phyloP scores from a whole-genome alignment of 1,140 invertebrate genomes.

The Dendrolimus kikuchii region DNA sequence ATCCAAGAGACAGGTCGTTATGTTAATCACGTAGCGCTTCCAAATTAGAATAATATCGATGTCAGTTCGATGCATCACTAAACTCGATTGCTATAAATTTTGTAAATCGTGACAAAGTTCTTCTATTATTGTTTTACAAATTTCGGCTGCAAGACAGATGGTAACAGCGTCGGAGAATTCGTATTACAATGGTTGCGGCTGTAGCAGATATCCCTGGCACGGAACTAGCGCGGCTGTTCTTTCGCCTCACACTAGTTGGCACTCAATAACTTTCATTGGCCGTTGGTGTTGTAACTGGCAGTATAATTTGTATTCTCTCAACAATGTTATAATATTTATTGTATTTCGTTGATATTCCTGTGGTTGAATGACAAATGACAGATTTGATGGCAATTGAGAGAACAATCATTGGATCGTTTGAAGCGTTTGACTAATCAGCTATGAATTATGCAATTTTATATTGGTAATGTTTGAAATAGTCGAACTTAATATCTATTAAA shows the following conservation, averaged over 20 bases:
- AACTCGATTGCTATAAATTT: background rate
- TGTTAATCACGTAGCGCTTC: too few relatives aligned
- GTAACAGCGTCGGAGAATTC: conserved; percentile 58
- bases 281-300: conserved; percentile 35
- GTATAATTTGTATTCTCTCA: conserved; percentile 44
- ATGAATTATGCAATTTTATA: background rate
- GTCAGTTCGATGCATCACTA: background rate
- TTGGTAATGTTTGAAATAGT: too few relatives aligned
- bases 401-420: conserved; percentile 5
- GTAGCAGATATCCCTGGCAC: conserved; percentile 50
- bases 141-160: conserved; percentile 53
- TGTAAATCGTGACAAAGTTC: conserved; percentile 1
- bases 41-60: background rate
- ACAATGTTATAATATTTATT: conserved; percentile 20
- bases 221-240: conserved; percentile 44
- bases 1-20: too few relatives aligned
- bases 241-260: conserved; percentile 57
- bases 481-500: too few relatives aligned
- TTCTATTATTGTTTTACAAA: conserved; percentile 45
- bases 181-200: conserved; percentile 51
- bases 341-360: conserved; percentile 1
- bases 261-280: conserved; percentile 49
- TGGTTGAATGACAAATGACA: too few relatives aligned
- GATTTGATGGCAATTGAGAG: background rate
- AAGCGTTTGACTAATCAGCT: conserved; percentile 7